Evolutionary conservation across 1,140 invertebrate genomes (phyloP).

Genomic region (Danaus melanippus): DNA sequence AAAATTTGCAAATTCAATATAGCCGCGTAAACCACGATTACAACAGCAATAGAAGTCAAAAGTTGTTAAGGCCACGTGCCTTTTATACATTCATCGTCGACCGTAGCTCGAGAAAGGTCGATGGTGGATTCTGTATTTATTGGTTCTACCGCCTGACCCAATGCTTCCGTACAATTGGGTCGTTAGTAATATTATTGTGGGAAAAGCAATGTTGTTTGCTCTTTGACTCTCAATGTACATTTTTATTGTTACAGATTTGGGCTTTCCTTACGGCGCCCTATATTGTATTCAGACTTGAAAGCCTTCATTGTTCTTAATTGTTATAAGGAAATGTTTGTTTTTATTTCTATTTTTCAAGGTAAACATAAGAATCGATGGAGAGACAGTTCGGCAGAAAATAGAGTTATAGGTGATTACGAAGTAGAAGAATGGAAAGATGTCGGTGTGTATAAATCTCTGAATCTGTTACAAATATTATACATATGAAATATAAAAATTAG

Average conservation of each 20-base stretch:
- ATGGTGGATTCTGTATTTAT: conserved; percentile 67
- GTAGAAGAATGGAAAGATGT: conserved; percentile 75
- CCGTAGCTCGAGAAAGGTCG: conserved; percentile 46
- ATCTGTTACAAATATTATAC: too few relatives aligned
- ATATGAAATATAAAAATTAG: too few relatives aligned
- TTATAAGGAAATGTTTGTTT: conserved; percentile 15
- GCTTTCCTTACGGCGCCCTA: conserved; percentile 45
- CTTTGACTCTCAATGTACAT: conserved; percentile 59
- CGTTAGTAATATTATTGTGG: conserved; percentile 70
- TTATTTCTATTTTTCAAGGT: conserved; percentile 30
- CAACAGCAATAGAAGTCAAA: conserved; percentile 42
- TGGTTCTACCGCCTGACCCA: conserved; percentile 55
- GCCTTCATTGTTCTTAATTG: conserved; percentile 21
- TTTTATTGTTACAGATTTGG: conserved; percentile 61
- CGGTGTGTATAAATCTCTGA: conserved; percentile 50
- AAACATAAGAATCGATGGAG: conserved; percentile 61
- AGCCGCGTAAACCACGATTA: conserved; percentile 41
- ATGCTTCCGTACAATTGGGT: conserved; percentile 65
- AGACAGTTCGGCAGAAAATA: conserved; percentile 63
- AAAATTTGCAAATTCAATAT: conserved; percentile 45
- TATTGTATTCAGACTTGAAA: conserved; percentile 42
- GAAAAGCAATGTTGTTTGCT: conserved; percentile 66
- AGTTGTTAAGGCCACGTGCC: conserved; percentile 41
- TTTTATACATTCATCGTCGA: conserved; percentile 53
- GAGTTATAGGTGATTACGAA: conserved; percentile 73